Evolutionary conservation across 92 coral and sea anemone genomes (phyloP).

Genomic region (Porites rus): DNA sequence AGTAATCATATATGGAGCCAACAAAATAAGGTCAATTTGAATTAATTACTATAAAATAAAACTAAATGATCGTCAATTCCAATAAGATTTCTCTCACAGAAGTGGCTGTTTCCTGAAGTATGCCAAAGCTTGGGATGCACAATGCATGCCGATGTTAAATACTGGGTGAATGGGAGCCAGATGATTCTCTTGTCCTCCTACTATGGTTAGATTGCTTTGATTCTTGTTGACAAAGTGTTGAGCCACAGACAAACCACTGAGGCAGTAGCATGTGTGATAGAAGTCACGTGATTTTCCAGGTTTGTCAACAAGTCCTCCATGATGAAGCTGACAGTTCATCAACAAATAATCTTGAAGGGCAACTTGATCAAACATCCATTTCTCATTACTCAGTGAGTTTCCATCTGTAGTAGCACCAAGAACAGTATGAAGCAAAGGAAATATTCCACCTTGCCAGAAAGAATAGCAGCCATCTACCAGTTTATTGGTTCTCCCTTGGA

Average conservation of each 20-base stretch:
- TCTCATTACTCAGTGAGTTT: slow-evolving; percentile 73
- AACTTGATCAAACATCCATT: slow-evolving; percentile 97
- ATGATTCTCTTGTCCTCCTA: slow-evolving; percentile 79
- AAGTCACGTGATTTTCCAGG: slow-evolving; percentile 97
- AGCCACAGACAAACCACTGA: slow-evolving; percentile 96
- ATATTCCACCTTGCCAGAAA: slow-evolving; percentile 98
- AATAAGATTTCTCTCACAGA: slow-evolving; percentile 47
- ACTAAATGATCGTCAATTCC: too few species aligned
- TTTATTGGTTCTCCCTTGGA: slow-evolving; percentile 98
- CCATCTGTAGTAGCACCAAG: slow-evolving; percentile 66
- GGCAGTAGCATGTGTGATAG: slow-evolving; percentile 97
- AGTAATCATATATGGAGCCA: too few species aligned
- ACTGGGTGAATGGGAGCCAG: slow-evolving; percentile 92
- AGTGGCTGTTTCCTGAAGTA: slow-evolving; percentile 73
- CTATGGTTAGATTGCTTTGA: slow-evolving; percentile 67
- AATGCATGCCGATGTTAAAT: slow-evolving; percentile 84
- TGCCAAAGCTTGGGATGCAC: slow-evolving; percentile 79
- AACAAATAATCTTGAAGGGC: slow-evolving; percentile 93
- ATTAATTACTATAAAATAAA: too few species aligned
- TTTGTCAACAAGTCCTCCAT: slow-evolving; percentile 96
- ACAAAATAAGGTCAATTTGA: too few species aligned
- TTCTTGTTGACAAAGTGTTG: slow-evolving; percentile 89
- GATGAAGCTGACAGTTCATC: slow-evolving; percentile 88
- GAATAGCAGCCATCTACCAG: slow-evolving; percentile 99
- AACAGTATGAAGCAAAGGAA: slow-evolving; percentile 92